phyloP scores from a whole-genome alignment of 2,113 vertebrate species.

The Lagopus leucura region DNA sequence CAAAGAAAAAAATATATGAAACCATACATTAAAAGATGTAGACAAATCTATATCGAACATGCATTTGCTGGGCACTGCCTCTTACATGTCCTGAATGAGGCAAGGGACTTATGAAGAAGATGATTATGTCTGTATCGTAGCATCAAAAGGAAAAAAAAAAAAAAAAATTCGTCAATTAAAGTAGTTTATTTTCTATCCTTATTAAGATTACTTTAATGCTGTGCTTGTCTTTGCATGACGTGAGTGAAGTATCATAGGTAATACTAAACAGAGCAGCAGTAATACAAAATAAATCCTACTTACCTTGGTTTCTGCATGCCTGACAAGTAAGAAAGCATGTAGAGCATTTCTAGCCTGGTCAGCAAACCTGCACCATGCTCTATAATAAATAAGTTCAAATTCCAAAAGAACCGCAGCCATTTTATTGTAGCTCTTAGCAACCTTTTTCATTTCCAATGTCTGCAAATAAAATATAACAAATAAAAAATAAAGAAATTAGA shows the following conservation, averaged over 20 bases:
- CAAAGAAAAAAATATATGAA: neutral
- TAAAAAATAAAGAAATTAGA: neutral
- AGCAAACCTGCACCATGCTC: conserved; percentile 78
- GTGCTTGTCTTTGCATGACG: neutral
- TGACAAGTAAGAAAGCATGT: conserved; percentile 75
- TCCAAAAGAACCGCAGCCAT: conserved; percentile 80
- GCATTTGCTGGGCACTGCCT: neutral
- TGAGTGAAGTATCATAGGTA: neutral
- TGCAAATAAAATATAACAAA: conserved; percentile 20
- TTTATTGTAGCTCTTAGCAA: conserved; percentile 82
- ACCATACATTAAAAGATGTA: neutral
- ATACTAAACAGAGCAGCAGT: neutral
- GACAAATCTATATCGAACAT: neutral
- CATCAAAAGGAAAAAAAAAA: neutral
- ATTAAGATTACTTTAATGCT: neutral
- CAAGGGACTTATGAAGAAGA: neutral
- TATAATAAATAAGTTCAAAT: conserved; percentile 82
- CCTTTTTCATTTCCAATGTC: conserved; percentile 80
- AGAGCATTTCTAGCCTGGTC: conserved; percentile 70
- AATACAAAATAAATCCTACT: neutral
- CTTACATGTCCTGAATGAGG: neutral
- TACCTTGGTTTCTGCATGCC: conserved; percentile 79
- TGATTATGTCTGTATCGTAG: neutral
- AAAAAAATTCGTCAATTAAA: accelerated
- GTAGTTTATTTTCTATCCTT: neutral